Evolutionary conservation across 2,888 invertebrate species (phyloP), one percentile per base, ranked within the genome.

Genomic region (Drosophila tripunctata): DNA sequence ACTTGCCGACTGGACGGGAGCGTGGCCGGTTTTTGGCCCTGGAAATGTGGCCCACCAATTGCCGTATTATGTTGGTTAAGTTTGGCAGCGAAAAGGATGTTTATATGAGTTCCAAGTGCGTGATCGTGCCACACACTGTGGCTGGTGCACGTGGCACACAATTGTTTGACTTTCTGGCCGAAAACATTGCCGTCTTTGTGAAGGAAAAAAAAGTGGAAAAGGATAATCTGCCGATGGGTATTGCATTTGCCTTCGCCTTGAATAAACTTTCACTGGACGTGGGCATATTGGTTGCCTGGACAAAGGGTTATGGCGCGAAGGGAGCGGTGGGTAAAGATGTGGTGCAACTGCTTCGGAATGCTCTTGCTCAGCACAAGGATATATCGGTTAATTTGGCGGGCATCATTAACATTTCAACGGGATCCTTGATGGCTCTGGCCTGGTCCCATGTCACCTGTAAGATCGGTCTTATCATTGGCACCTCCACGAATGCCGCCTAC

Each of bases 31-130:
- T 97, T 91, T 92, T 99, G 89, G 99, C 99, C 0, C 92, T 99
- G 83, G 99, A 99, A 92, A 94, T 99, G 90, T 99, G 99, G 61
- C 99, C 99, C 21, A 98, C 98, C n/a, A 99, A 99, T 91, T 99
- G 99, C 93, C 94, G 99, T 71, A 98, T 99, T 2, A 93, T 99
- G 73, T 93, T 98, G 61, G 96, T 99, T 88, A 95, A 96, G 75
- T 92, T 98, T 86, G 83, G 87, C 43, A 94, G 95, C 51, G 95
- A 94, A 55, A 94, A 94, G 58, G 94, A 95, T 79, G 96, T 97
- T 85, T 95, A 96, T 85, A 98, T 98, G 97, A 95, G 96, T 89
- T 97, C 97, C 67, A 98, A 98, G 92, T 98, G 98, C 87, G 99
- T 96, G 91, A 96, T 97, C 36, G 96, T 99, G 87, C 97, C 99